Base-by-base conservation (phyloP, 1,140 invertebrate genomes). In the Bombus picipes region DNA sequence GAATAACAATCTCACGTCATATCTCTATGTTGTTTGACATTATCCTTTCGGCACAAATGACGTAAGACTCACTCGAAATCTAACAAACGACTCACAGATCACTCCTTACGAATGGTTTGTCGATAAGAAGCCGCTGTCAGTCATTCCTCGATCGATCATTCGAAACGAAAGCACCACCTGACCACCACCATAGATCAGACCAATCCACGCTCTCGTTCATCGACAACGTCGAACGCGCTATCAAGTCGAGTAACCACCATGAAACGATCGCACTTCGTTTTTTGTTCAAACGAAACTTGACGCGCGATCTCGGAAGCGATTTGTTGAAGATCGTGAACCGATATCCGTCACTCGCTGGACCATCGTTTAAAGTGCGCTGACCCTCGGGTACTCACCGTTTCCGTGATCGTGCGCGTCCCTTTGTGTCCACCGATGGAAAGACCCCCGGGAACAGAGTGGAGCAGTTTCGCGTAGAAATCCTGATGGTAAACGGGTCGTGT, bases 301-400 rank as follows among this genome's bases (percentile, higher is more conserved):
- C 70, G 39, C 28, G 39, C 13, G 0, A 47, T 47, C 47, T 8
- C 47, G 47, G 8, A 10, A 22, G 9, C 32, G 28, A 22, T 15
- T 3, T 3, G n/a, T 9, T 0, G n/a, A 5, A 34, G 10, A 75
- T 34, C 43, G 39, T 1, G 18, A 72, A 72, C 2, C 37, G 37
- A 65, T 32, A 65, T 8, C 25, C 18, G 32, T 34, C 28, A 47
- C 62, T 15, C n/a, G 1, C 22, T 13, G 72, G 10, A 18, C 15
- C 34, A 9, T 6, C 12, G 32, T 62, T 15, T 15, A 37, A 75
- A 10, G 81, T 76, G 28, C 81, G 59, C 32, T 25, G 72, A 70
- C 32, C 73, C 81, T 25, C 22, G 22, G 34, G 15, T 83, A 83
- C 81, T 83, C 81, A 83, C 81, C 41, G 59, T 66, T 53, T 43